Base-by-base conservation (phyloP, 2,797 vertebrate species). In the Champsocephalus esox region DNA sequence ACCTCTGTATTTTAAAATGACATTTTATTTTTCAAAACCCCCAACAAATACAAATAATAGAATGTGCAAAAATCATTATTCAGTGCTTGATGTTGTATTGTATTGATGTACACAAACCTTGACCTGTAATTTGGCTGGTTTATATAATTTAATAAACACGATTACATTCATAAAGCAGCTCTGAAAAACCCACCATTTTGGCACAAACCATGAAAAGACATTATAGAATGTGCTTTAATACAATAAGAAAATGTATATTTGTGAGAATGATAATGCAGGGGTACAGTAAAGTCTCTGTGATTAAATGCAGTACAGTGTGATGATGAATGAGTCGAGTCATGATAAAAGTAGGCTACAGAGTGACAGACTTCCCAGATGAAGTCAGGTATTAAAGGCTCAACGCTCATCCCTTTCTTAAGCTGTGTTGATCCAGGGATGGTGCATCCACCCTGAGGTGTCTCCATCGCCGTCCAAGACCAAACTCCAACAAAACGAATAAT, bases 371-470 rank as follows among this genome's bases (percentile, higher is more conserved):
- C 51, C 58, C 66, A 32, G 28, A 49, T 83, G 73, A 73, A 79
- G 48, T 62, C 41, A 2, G 73, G 43, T 45, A 86, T 91, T 84
- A 90, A 34, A 64, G 73, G 83, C 75, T 93, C 79, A 87, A 9
- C 41, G 1, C 38, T 86, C 64, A 84, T 75, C 87, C 82, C 61
- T 68, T 68, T 51, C 75, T 82, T 82, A 87, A 89, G 76, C 88
- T 28, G 12, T 12, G 72, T 54, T 87, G 73, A 91, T 91, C 84
- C 86, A 46, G 52, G 24, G 60, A 62, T 80, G 70, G 78, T 70
- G 77, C 77, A 69, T 60, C 65, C 52, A 59, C 66, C 78, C 65
- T 76, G 55, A 21, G 17, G 58, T 72, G 82, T 82, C 76, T 80
- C 61, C 65, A 44, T 32, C 24, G 9, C 59, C 13, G 21, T 57